phyloP scores from a whole-genome alignment of 1,140 invertebrate species.

The Zaprionus gabonicus region DNA sequence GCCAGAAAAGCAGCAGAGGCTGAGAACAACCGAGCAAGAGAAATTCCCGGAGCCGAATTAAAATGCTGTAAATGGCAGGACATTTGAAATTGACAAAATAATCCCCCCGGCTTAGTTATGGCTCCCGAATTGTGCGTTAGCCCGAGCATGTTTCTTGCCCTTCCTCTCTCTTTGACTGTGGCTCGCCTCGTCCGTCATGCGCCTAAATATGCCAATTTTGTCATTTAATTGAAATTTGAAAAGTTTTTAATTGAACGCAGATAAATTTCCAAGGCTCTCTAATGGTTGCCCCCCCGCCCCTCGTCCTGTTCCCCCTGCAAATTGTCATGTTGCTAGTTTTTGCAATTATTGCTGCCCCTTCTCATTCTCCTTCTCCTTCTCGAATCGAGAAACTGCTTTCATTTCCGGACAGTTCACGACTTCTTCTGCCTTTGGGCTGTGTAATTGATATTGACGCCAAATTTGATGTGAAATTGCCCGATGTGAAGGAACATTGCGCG shows the following conservation, averaged over 20 bases:
- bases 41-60: conserved; percentile 47
- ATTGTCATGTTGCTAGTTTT: conserved; percentile 78
- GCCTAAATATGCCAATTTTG: conserved; percentile 80
- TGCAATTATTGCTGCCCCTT: conserved; percentile 60
- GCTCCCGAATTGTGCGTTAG: conserved; percentile 40
- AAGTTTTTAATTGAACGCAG: conserved; percentile 83
- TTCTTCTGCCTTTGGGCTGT: conserved; percentile 47
- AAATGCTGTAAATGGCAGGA: conserved; percentile 81
- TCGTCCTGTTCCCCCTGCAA: neutral
- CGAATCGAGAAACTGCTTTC: conserved; percentile 65
- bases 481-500: conserved; percentile 27
- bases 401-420: conserved; percentile 65
- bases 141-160: neutral
- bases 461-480: conserved; percentile 73
- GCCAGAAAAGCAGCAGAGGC: neutral
- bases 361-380: neutral
- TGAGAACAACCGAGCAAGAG: neutral
- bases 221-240: conserved; percentile 83
- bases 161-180: neutral
- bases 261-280: conserved; percentile 69
- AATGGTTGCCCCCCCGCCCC: conserved; percentile 19
- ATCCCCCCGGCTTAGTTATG: conserved; percentile 79
- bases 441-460: conserved; percentile 80
- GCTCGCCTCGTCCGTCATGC: conserved; percentile 59
- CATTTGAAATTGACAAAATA: conserved; percentile 83